Base-by-base conservation (phyloP, 2,797 vertebrate species). In the Typhlichthys eigenmanni region DNA sequence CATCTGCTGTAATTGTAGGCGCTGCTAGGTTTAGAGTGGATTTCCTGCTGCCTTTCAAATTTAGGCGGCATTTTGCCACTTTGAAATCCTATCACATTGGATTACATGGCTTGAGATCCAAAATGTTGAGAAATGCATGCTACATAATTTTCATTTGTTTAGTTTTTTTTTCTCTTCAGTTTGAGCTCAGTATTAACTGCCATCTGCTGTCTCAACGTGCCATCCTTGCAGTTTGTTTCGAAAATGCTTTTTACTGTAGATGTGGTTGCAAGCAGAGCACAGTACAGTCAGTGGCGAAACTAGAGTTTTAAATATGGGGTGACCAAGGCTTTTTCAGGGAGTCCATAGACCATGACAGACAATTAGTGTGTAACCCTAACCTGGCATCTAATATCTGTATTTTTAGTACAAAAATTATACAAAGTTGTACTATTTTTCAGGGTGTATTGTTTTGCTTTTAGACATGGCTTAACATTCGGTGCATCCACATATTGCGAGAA, bases 41-140 rank as follows among this genome's bases (percentile, higher is more conserved):
- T 89, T 89, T 87, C 61, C 74, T 76, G 66, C 68, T 68, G 75
- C 84, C 82, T 89, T 89, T 89, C 66, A 78, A 85, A 83, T 86
- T 81, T 80, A 71, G 67, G 75, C 76, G 81, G 72, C 47, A 62
- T 84, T 88, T 83, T 82, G 78, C 78, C 47, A 72, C 77, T 90
- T 67, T 79, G 76, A 87, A 86, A 88, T 76, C 71, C 75, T 79
- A 86, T 92, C 87, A 84, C 80, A 79, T 76, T 77, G 85, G 81
- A 91, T 92, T 90, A 87, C 77, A 89, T 53, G 79, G 65, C 82
- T 79, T 67, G 13, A 80, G 76, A 86, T 85, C 84, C 66, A 70
- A 71, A 62, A 17, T 12, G 19, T 53, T 19, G 52, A 64, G 58
- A 61, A 60, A 54, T 14, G 53, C 60, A 56, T 68, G 67, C 69